Conservation (phyloP, 2,797 vertebrate species). For the Alauda arvensis region DNA sequence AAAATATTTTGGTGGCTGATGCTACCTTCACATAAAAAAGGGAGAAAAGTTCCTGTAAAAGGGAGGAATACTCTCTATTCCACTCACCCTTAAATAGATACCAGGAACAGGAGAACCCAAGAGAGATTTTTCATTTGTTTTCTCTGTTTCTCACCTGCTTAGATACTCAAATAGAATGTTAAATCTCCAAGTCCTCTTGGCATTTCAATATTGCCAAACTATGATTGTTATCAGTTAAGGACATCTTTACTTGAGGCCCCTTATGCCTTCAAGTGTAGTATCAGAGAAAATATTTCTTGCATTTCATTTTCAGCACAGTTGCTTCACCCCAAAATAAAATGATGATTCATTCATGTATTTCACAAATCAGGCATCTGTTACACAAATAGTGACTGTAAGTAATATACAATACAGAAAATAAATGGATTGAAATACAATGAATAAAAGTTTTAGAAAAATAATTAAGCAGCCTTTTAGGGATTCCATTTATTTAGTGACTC, state of each 20-base stretch:
- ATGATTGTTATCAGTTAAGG: neutral
- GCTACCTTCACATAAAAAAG: neutral
- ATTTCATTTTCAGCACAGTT: neutral
- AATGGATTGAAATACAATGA: neutral
- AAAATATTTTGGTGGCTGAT: neutral
- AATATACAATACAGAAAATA: neutral
- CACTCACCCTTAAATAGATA: neutral
- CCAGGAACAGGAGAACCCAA: neutral
- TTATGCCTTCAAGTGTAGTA: neutral
- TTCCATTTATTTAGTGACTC: neutral
- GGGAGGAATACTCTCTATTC: neutral
- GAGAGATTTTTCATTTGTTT: neutral
- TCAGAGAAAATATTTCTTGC: neutral
- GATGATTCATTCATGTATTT: neutral
- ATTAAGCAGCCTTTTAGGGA: neutral
- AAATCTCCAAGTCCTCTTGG: neutral
- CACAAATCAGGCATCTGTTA: neutral
- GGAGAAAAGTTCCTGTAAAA: neutral
- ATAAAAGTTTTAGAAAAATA: neutral
- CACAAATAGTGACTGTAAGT: neutral
- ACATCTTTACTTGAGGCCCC: neutral
- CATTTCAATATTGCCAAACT: neutral
- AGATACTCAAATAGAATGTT: neutral
- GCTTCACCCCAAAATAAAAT: neutral
- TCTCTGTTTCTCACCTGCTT: rapidly evolving